Conservation (phyloP, 2,113 vertebrate species). For the Shinisaurus crocodilurus region DNA sequence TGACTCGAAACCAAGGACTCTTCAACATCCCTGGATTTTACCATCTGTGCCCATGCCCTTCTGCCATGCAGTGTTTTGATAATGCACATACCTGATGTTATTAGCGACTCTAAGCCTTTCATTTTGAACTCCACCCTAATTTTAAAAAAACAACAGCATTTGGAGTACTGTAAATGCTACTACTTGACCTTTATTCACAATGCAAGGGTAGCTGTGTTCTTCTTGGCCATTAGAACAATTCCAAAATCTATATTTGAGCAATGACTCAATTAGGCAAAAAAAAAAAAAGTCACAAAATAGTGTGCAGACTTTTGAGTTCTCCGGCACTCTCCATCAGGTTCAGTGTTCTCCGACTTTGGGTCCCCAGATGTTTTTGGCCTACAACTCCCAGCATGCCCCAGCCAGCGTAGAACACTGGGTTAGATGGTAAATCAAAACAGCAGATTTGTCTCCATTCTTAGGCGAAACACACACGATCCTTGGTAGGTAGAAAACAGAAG, state of each 20-base stretch:
- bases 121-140: neutral
- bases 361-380: too few species aligned
- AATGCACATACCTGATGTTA: neutral
- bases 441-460: neutral
- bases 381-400: too few species aligned
- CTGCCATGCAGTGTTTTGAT: conserved; percentile 17
- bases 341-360: too few species aligned
- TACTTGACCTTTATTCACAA: neutral
- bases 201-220: neutral
- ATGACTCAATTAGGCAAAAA: neutral
- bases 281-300: neutral
- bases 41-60: neutral
- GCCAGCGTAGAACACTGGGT: too few species aligned
- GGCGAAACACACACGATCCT: neutral
- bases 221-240: neutral
- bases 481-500: neutral
- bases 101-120: neutral
- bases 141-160: neutral
- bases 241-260: neutral
- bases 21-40: too few species aligned
- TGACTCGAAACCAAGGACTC: too few species aligned
- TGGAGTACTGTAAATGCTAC: neutral
- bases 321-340: too few species aligned
- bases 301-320: neutral
- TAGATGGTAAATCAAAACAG: neutral